Evolutionary conservation across 1,140 invertebrate species (phyloP), one percentile per base, ranked within the genome.

Genomic region (Oreohelix idahoensis): DNA sequence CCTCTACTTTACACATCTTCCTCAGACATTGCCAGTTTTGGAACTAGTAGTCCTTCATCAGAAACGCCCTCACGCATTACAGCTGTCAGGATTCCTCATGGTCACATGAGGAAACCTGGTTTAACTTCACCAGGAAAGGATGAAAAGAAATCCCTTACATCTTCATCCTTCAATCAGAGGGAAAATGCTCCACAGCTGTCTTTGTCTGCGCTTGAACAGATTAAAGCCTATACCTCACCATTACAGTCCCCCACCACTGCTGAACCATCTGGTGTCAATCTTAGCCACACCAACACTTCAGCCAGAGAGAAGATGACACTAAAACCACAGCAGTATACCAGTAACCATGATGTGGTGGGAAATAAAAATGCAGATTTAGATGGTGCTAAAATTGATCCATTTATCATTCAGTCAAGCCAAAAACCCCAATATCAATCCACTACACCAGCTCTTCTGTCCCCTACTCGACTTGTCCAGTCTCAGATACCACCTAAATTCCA

Each of bases 181-280:
- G 71, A 42, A 39, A 71, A 42, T 26, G 38, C 38, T 29, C 71
- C 71, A 42, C 38, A 74, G 13, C 42, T 74, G 23, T 23, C 71
- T 2, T 15, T 69, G 20, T 74, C 76, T 35, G 70, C 83, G 2
- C 69, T 70, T 32, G 84, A 85, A 39, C 45, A 70, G 42, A 53
- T 71, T 13, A 53, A 75, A 38, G 26, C 66, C 8, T 79, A 70
- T 17, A 71, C 35, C 42, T 84, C 53, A 32, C 71, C 81, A 8
- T 38, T 26, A 36, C 71, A 74, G 38, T 49, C 71, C 15, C 71
- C 71, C 4, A 39, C 36, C 10, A 20, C 11, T 42, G 38, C 36
- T 74, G 71, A 42, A 23, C 13, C 38, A 32, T 32, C n/a, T 17
- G 63, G 63, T 66, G 63, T 66, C 20, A 32, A 2, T 4, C 63